These are phyloP conservation scores for Scomberomorus guttatus DNA, from an alignment of 2,797 vertebrate genomes.

Conservation along the genomic window DNA sequence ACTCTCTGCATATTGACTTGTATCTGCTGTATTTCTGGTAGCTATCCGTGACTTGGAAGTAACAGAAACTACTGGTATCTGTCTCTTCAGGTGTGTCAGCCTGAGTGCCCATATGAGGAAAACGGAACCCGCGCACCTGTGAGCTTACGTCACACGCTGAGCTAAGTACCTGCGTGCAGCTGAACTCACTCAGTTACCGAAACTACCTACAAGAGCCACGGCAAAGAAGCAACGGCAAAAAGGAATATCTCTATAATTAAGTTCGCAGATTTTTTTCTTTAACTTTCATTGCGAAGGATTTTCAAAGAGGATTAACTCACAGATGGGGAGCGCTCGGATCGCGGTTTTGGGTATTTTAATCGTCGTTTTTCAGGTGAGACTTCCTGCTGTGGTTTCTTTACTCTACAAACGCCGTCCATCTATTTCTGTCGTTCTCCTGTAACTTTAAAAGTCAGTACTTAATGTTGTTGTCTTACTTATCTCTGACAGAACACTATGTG, in stretches of 20 bases:
- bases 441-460: neutral
- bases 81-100: slow-evolving; percentile 27
- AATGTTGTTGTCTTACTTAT: no score
- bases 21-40: neutral
- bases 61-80: slow-evolving; percentile 48
- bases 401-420: neutral
- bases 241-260: slow-evolving; percentile 11
- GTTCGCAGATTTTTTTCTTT: no score
- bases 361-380: slow-evolving; percentile 73
- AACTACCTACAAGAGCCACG: neutral
- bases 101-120: slow-evolving; percentile 66
- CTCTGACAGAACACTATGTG: neutral
- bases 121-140: slow-evolving; percentile 73
- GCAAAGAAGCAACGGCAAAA: neutral
- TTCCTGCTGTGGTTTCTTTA: slow-evolving; percentile 6
- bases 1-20: neutral
- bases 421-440: neutral
- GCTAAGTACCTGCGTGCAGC: slow-evolving; percentile 69
- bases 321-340: slow-evolving; percentile 69
- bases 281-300: neutral
- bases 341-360: slow-evolving; percentile 60
- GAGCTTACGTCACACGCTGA: slow-evolving; percentile 69
- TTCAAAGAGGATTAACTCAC: neutral
- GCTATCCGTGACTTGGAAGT: neutral
- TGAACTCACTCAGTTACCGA: slow-evolving; percentile 7